Conservation (phyloP, 2,113 vertebrate species). For the Triplophysa tibetana region DNA sequence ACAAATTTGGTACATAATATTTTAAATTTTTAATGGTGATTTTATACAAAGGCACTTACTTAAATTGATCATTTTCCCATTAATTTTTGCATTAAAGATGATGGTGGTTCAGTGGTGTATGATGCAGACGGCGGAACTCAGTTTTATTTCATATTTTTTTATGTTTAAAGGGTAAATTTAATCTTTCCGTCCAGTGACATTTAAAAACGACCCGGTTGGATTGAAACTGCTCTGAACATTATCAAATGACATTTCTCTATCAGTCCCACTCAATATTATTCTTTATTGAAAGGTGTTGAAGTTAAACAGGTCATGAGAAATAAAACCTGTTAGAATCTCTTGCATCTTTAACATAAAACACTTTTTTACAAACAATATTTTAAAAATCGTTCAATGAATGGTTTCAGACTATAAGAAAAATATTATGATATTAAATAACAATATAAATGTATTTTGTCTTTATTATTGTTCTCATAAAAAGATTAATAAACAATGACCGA, state of each 20-base stretch:
- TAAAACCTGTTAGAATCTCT: not conserved
- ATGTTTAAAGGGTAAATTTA: conserved; percentile 20
- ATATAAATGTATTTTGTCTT: too few relatives aligned
- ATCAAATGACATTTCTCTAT: conserved; percentile 40
- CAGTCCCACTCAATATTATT: not conserved
- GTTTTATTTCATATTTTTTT: not conserved
- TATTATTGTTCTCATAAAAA: too few relatives aligned
- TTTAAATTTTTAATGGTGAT: too few relatives aligned
- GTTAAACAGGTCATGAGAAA: not conserved
- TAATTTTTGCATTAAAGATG: not conserved
- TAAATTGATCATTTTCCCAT: not conserved
- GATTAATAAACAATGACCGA: too few relatives aligned
- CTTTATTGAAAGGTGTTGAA: not conserved
- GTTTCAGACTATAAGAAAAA: too few relatives aligned
- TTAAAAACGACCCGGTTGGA: conserved; percentile 14
- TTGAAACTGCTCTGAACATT: not conserved
- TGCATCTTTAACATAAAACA: not conserved
- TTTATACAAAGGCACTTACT: too few relatives aligned
- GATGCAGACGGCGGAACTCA: not conserved
- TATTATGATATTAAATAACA: too few relatives aligned
- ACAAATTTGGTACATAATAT: too few relatives aligned
- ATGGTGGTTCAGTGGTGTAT: not conserved
- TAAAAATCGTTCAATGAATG: too few relatives aligned
- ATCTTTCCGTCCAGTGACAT: conserved; percentile 35
- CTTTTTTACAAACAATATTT: not conserved